A percentile compares a stretch with the other conserved stretches of the same genome.
Evolutionary conservation across 2,113 vertebrate species (phyloP).

Genomic region (Corapipo altera): DNA sequence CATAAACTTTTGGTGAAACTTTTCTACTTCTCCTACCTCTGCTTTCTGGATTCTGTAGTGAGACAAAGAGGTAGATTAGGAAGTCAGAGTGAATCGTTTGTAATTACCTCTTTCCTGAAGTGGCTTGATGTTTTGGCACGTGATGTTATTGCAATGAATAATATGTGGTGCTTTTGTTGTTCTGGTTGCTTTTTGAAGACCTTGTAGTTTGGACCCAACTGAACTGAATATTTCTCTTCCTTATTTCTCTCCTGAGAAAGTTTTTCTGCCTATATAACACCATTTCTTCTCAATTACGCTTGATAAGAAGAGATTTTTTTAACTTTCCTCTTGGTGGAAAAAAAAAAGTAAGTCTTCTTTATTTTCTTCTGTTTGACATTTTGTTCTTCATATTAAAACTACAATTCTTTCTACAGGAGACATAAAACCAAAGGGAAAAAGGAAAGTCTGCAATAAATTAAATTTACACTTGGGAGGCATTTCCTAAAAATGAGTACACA

Average conservation of each 20-base stretch:
- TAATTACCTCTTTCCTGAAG: conserved; percentile 3
- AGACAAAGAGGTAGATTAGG: neutral
- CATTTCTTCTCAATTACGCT: conserved; percentile 56
- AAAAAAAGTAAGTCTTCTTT: conserved; percentile 65
- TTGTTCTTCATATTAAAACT: conserved; percentile 51
- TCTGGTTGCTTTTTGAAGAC: conserved; percentile 59
- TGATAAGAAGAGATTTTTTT: conserved; percentile 66
- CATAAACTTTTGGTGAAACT: neutral
- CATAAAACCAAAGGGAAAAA: conserved; percentile 2
- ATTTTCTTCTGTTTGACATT: conserved; percentile 60
- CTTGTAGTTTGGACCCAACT: conserved; percentile 34
- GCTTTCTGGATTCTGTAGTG: neutral
- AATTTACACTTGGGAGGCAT: neutral
- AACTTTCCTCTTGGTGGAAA: conserved; percentile 64
- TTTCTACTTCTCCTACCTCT: neutral
- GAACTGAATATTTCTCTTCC: conserved; percentile 44
- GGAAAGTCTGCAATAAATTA: neutral
- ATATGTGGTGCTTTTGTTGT: conserved; percentile 53
- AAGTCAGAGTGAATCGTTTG: neutral
- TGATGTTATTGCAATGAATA: conserved; percentile 24
- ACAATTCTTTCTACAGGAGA: conserved; percentile 53
- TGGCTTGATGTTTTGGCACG: neutral
- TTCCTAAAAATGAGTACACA: neutral
- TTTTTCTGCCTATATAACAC: conserved; percentile 49
- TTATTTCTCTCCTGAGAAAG: conserved; percentile 50